phyloP scores from a whole-genome alignment of 1,140 invertebrate genomes.

The Drosophila paulistorum region DNA sequence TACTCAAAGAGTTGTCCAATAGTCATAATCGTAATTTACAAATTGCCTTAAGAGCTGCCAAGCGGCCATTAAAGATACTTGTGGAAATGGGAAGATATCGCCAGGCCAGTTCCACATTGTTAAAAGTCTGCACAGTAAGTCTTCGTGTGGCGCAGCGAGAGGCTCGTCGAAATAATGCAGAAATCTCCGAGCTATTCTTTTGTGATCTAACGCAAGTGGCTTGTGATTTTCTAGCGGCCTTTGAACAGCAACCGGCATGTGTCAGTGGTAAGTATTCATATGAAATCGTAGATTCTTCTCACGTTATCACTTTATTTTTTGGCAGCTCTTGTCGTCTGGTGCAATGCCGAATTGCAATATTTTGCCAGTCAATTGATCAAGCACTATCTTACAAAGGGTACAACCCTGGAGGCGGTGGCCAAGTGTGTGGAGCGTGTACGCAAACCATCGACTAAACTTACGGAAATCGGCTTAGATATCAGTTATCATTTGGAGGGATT shows the following conservation, averaged over 20 bases:
- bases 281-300: not conserved
- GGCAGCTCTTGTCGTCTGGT: constrained; percentile 95
- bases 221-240: constrained; percentile 79
- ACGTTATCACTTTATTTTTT: too few species aligned
- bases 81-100: constrained; percentile 86
- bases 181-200: constrained; percentile 81
- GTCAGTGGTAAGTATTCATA: constrained; percentile 67
- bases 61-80: constrained; percentile 91
- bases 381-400: constrained; percentile 96
- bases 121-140: constrained; percentile 73
- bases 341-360: constrained; percentile 92
- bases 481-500: constrained; percentile 92
- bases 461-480: constrained; percentile 86
- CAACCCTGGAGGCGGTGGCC: constrained; percentile 91
- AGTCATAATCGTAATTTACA: constrained; percentile 94
- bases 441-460: constrained; percentile 88
- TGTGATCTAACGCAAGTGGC: constrained; percentile 80
- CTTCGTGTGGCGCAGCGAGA: constrained; percentile 77
- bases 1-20: constrained; percentile 94
- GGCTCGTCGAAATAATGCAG: constrained; percentile 76
- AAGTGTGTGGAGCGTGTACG: constrained; percentile 93
- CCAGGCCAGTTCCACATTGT: constrained; percentile 67
- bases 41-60: constrained; percentile 94
- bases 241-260: constrained; percentile 75
- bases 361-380: constrained; percentile 92